Conservation (phyloP, 2,113 vertebrate genomes). For the Forbesichthys papilliferus region DNA sequence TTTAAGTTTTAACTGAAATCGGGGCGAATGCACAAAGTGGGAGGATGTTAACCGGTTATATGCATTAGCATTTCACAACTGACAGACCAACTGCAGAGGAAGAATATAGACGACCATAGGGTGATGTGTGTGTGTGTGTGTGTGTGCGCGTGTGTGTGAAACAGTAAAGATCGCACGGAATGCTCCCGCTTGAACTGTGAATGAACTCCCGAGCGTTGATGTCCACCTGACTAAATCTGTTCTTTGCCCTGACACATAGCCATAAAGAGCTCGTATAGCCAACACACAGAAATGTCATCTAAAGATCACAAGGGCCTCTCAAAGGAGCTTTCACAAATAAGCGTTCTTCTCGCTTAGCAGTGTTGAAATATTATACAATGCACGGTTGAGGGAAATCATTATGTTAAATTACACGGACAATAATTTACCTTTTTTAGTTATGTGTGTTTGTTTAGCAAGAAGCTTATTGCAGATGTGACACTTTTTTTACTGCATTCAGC, state of each 20-base stretch:
- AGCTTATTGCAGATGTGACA: too few species aligned
- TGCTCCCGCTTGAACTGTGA: slow-evolving; percentile 62
- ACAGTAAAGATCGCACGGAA: slow-evolving; percentile 50
- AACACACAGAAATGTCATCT: slow-evolving; percentile 54
- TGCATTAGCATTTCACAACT: slow-evolving; percentile 33
- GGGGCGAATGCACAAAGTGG: too few species aligned
- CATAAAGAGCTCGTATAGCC: slow-evolving; percentile 45
- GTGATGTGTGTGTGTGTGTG: background rate
- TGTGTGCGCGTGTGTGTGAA: slow-evolving; percentile 14
- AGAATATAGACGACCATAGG: background rate
- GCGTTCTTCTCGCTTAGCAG: slow-evolving; percentile 42
- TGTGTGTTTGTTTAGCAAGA: too few species aligned
- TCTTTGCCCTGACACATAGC: slow-evolving; percentile 64
- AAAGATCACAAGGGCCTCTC: slow-evolving; percentile 53
- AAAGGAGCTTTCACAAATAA: slow-evolving; percentile 34
- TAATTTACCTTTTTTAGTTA: slow-evolving; percentile 18
- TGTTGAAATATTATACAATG: slow-evolving; percentile 41
- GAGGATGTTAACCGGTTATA: background rate
- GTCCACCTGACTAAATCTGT: slow-evolving; percentile 72
- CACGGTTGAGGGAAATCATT: background rate
- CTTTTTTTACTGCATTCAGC: too few species aligned
- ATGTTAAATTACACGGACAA: slow-evolving; percentile 16
- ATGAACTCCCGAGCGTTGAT: slow-evolving; percentile 80
- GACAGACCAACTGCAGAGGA: slow-evolving; percentile 4
- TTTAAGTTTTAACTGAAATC: too few species aligned